Evolutionary conservation across 2,113 vertebrate genomes (phyloP).

Genomic region (Halcyon malimbica): DNA sequence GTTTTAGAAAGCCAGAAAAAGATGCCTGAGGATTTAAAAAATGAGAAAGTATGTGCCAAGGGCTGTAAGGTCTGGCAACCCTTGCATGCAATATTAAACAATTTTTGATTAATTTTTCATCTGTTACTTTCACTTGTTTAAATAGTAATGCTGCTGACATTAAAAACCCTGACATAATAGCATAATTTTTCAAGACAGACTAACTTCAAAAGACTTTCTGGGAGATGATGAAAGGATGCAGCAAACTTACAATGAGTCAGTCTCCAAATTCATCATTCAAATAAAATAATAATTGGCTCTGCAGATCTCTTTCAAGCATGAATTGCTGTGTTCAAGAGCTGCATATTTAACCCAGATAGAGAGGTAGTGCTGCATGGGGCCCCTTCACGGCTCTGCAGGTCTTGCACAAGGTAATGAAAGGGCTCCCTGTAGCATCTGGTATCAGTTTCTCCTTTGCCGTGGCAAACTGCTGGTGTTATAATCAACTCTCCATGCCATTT

Average conservation of each 20-base stretch:
- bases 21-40: neutral
- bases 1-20: neutral
- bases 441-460: slow-evolving; percentile 52
- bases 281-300: slow-evolving; percentile 39
- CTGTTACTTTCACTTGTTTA: slow-evolving; percentile 37
- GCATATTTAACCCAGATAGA: neutral
- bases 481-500: slow-evolving; percentile 50
- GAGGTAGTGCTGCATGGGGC: slow-evolving; percentile 7
- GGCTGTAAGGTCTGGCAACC: neutral
- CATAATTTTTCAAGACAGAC: neutral
- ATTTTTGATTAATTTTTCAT: slow-evolving; percentile 25
- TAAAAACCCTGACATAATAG: neutral
- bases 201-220: slow-evolving; percentile 24
- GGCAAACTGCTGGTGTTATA: slow-evolving; percentile 63
- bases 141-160: neutral
- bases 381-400: slow-evolving; percentile 31
- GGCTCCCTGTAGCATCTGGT: slow-evolving; percentile 61
- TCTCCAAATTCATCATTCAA: slow-evolving; percentile 17
- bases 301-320: neutral
- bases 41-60: neutral
- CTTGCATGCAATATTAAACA: slow-evolving; percentile 9
- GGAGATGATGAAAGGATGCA: slow-evolving; percentile 35
- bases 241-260: neutral
- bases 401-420: slow-evolving; percentile 55
- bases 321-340: neutral